phyloP scores from a whole-genome alignment of 2,113 vertebrate genomes.

The Sterna hirundo region DNA sequence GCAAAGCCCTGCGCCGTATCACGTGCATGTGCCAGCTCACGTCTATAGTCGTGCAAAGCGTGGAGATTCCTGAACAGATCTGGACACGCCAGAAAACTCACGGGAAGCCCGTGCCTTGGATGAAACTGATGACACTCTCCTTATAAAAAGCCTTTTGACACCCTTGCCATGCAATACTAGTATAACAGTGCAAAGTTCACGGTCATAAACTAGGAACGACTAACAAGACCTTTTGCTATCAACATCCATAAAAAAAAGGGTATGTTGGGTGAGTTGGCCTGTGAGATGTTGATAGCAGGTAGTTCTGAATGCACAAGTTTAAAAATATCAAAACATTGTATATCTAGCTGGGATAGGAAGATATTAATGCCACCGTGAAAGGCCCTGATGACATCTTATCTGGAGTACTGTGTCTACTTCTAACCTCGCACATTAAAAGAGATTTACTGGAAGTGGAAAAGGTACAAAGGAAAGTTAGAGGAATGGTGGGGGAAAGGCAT shows the following conservation, averaged over 20 bases:
- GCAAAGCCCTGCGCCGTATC: not conserved
- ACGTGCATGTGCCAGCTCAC: not conserved
- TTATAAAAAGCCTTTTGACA: not conserved
- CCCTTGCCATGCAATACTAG: not conserved
- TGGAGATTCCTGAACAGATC: not conserved
- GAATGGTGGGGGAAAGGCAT: not conserved
- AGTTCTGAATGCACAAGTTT: not conserved
- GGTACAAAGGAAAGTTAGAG: not conserved
- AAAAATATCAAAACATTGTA: not conserved
- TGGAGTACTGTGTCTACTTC: not conserved
- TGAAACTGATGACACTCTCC: not conserved
- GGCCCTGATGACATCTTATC: not conserved
- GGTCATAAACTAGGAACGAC: not conserved
- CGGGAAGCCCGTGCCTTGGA: not conserved
- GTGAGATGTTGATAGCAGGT: not conserved
- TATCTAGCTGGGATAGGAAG: not conserved
- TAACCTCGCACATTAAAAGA: not conserved
- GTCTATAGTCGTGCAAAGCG: not conserved
- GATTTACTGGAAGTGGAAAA: not conserved
- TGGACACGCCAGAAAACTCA: not conserved
- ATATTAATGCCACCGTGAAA: not conserved
- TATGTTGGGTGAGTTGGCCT: not conserved
- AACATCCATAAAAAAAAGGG: not conserved
- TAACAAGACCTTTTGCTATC: not conserved
- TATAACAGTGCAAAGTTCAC: not conserved